Evolutionary conservation across 2,113 vertebrate species (phyloP), one percentile per base, ranked within the genome.

Genomic region (Seriola dumerili): DNA sequence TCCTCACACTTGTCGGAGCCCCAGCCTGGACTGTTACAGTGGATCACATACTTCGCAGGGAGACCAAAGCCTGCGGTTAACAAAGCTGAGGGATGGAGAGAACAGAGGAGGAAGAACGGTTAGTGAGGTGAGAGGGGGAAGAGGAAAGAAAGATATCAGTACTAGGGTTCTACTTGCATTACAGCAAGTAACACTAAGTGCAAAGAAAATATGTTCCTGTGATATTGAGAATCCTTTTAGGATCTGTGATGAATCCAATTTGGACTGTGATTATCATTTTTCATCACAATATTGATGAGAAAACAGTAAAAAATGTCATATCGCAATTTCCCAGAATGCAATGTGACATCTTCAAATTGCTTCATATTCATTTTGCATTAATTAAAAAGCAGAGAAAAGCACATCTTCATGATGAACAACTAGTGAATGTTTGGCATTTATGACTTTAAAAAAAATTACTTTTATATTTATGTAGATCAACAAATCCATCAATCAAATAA

Each of bases 31-130:
- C 98, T 99, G 48, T 99, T 97, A 87, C 98, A 99, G 94, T 99
- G 98, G 94, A 99, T 99, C 82, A 99, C 97, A 91, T 98, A 99
- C 92, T 99, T 99, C 0, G 98, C 98, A 0, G 98, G 98, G 70
- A 99, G 94, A 32, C 97, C 97, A 0, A 96, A 97, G 76, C 98
- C 98, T 3, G 94, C 93, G 1, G 97, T 97, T 88, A 99, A 88
- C 76, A 95, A 96, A 32, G 98, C 98, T 99, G 90, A 34, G 46
- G 32, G 67, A 54, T 1, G 14, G n/a, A 55, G 50, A 68, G 38
- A 7, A 59, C n/a, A 62, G 16, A 29, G 21, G 55, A 72, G 2
- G 23, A 50, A 42, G 21, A 21, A 17, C 0, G 12, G 38, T 61
- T 29, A 38, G 8, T 61, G 11, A 34, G n/a, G 58, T 16, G 25